These are phyloP conservation scores for Parapsyche elsis DNA, from an alignment of 1,140 invertebrate species.

Conservation along the genomic window DNA sequence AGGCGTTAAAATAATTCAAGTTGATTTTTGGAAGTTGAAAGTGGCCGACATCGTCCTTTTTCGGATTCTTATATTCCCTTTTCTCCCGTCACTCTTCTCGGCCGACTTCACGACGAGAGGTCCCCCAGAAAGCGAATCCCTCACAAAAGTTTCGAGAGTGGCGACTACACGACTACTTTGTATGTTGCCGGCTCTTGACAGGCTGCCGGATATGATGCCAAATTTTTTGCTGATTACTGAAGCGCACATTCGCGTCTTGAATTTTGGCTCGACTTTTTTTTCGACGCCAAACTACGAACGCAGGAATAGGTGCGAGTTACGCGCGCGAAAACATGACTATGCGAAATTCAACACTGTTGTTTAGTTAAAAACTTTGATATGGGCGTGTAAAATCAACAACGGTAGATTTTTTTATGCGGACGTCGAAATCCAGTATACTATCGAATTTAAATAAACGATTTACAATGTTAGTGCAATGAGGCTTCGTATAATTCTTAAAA, in stretches of 20 bases:
- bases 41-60: not conserved
- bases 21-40: slow-evolving; percentile 28
- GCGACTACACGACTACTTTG: not conserved
- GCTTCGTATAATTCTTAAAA: no score
- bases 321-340: not conserved
- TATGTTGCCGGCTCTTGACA: not conserved
- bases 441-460: no score
- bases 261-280: not conserved
- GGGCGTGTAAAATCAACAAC: not conserved
- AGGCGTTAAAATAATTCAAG: slow-evolving; percentile 50
- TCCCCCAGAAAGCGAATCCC: slow-evolving; percentile 17
- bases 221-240: slow-evolving; percentile 1
- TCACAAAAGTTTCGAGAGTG: not conserved
- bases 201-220: not conserved
- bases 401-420: no score
- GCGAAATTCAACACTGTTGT: not conserved
- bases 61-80: not conserved
- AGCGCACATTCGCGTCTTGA: no score
- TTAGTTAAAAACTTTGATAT: not conserved
- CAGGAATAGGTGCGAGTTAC: not conserved
- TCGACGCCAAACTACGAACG: not conserved
- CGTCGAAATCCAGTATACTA: no score
- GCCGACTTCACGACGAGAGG: not conserved
- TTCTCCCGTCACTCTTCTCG: not conserved
- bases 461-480: no score